These are phyloP conservation scores for Heliconius hermathena DNA, from an alignment of 1,140 invertebrate genomes.

Conservation along the genomic window DNA sequence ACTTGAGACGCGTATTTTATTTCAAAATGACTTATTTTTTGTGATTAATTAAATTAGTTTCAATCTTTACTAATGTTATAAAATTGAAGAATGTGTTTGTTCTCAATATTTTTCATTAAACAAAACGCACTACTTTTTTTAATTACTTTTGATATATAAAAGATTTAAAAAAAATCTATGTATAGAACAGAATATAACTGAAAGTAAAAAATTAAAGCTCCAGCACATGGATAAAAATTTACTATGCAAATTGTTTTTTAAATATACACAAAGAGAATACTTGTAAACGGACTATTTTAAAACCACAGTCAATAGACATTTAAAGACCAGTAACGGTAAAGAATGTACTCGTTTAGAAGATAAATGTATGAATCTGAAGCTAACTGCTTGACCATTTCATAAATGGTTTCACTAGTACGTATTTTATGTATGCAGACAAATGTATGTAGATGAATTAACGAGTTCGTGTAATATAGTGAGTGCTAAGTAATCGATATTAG, in stretches of 20 bases:
- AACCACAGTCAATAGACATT: constrained; percentile 2
- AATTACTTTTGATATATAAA: neutral
- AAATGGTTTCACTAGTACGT: neutral
- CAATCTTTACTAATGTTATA: no score
- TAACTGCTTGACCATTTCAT: constrained; percentile 7
- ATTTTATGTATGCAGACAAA: neutral
- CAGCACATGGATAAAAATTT: neutral
- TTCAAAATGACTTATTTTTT: no score
- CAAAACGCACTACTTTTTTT: no score
- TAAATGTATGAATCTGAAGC: constrained; percentile 12
- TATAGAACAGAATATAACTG: neutral
- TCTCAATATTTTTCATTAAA: no score
- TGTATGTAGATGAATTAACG: neutral
- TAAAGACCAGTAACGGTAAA: constrained; percentile 5
- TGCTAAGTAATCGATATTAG: neutral
- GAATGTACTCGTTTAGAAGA: constrained; percentile 12
- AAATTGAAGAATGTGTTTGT: neutral
- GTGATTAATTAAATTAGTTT: no score
- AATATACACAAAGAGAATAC: neutral
- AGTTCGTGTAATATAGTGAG: neutral
- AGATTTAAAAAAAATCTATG: neutral
- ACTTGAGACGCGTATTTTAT: no score
- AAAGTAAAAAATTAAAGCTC: neutral
- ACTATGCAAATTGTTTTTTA: neutral
- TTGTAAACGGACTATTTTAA: neutral